phyloP scores from a whole-genome alignment of 2,797 vertebrate species.

The Mormyrops boulengeri region DNA sequence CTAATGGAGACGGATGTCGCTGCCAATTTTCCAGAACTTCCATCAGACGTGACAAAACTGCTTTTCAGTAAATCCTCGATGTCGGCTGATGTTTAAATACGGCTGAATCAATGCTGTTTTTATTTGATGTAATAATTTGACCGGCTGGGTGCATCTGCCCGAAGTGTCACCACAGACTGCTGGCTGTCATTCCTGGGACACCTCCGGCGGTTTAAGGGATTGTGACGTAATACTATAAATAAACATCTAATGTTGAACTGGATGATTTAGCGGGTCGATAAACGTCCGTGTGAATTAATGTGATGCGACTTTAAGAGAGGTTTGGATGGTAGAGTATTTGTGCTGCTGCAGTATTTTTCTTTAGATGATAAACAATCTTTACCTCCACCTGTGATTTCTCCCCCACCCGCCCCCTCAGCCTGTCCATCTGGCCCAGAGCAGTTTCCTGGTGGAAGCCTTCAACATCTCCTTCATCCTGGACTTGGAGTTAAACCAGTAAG shows the following conservation, averaged over 20 bases:
- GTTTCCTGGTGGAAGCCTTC: constrained; percentile 62
- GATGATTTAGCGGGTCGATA: neutral
- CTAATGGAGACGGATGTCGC: constrained; percentile 31
- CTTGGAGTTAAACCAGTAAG: constrained; percentile 71
- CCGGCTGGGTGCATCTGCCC: neutral
- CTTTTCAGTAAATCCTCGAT: constrained; percentile 24
- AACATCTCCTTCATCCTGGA: constrained; percentile 62
- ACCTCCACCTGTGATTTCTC: neutral
- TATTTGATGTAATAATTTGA: constrained; percentile 43
- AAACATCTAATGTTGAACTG: neutral
- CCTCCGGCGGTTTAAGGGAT: neutral
- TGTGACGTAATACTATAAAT: constrained; percentile 1
- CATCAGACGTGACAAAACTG: neutral
- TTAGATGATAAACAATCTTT: neutral
- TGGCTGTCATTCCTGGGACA: neutral
- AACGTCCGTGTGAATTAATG: neutral
- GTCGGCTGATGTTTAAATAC: constrained; percentile 11
- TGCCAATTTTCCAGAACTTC: constrained; percentile 29
- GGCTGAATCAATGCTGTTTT: constrained; percentile 33
- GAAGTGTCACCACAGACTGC: neutral
- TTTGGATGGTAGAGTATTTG: neutral
- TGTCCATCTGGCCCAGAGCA: constrained; percentile 64
- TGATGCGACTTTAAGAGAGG: neutral
- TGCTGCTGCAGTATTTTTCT: neutral
- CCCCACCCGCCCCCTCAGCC: constrained; percentile 41